Base-by-base conservation (phyloP, 2,888 invertebrate genomes). In the Beris morrisii region DNA sequence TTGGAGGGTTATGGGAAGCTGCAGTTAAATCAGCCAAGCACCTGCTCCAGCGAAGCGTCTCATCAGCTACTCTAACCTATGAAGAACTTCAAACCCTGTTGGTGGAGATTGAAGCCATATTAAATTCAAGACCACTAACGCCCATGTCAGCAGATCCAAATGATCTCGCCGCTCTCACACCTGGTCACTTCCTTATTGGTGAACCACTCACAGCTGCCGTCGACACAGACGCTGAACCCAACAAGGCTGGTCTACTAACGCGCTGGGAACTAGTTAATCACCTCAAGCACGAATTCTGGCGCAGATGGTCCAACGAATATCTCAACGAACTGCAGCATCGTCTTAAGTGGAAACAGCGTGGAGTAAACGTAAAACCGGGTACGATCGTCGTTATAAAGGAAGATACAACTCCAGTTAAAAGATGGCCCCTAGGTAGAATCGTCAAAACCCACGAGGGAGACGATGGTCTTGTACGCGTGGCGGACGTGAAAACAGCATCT, bases 1-100 rank as follows among this genome's bases (percentile, higher is more conserved):
- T 70, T 28, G 69, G 67, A 22, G 71, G 71, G 4, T 38, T 70
- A 7, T 71, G 67, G 70, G 67, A 69, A 45, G 69, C 72, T 1
- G 70, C 70, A 7, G 71, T 70, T 5, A 72, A 71, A 44, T 69
- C 69, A 4, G 57, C 70, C 11, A 72, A 72, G 59, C 56, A 44
- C 3, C n/a, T 52, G 22, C 15, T 63, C n/a, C 43, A 53, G 9
- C 52, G 43, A 5, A 53, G 7, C 4, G 4, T 53, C 4, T 13
- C 32, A 6, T 43, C 63, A 22, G 15, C 56, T 9, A 67, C 57
- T 12, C 61, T 75, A 12, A 73, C 72, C 2, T 73, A 69, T 45
- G 73, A 74, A 67, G 73, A 77, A 64, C 69, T 75, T 31, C 32
- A 64, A n/a, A 76, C 74, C 3, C 15, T 73, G 1, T 9, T 71